Conservation (phyloP, 2,113 vertebrate genomes). For the Megatriorchis doriae region DNA sequence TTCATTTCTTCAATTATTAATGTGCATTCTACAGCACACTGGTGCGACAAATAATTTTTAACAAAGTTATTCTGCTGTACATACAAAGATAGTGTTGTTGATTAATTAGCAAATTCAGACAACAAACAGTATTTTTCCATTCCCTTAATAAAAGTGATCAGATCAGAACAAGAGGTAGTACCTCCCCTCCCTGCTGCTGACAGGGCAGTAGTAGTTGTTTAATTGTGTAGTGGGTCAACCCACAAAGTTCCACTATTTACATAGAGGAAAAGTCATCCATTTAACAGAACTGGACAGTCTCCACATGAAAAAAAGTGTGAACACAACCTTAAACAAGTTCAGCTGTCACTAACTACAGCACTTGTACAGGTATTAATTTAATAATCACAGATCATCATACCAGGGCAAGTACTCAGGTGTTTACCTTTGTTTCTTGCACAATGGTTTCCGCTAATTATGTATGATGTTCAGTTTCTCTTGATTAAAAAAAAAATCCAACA, state of each 20-base stretch:
- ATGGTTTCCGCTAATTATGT: background rate
- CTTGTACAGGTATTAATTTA: background rate
- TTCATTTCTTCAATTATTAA: no score
- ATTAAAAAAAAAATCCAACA: background rate
- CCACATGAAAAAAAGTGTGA: background rate
- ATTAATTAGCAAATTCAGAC: background rate
- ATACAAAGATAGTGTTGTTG: accelerated
- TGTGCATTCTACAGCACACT: accelerated
- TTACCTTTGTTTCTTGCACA: background rate
- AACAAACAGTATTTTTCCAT: background rate
- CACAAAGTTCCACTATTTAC: background rate
- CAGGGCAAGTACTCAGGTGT: background rate
- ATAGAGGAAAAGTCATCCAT: background rate
- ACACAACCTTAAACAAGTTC: background rate
- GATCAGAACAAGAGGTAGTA: background rate
- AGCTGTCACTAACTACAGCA: background rate
- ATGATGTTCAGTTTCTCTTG: background rate
- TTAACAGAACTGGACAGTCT: background rate
- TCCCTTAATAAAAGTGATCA: accelerated
- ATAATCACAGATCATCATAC: background rate
- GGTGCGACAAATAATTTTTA: background rate
- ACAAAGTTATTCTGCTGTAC: background rate
- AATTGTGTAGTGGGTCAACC: background rate
- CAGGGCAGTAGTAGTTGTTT: background rate
- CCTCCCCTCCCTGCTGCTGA: background rate